Evolutionary conservation across 2,797 vertebrate genomes (phyloP), one percentile per base, ranked within the genome.

Genomic region (Falco berigora): DNA sequence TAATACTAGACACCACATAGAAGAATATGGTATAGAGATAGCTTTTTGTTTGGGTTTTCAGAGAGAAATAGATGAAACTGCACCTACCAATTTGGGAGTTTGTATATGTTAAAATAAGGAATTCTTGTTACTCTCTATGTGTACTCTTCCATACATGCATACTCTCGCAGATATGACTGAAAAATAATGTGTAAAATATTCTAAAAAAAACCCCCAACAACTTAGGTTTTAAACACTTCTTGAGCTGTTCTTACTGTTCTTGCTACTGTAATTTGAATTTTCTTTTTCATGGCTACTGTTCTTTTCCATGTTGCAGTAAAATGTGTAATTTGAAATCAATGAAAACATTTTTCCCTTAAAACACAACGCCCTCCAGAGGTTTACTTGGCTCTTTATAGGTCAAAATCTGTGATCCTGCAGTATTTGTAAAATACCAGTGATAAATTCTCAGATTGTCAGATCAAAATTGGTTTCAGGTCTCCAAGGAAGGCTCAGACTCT

Each of bases 391-490:
- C 72, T 89, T 36, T 96, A 83, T 80, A 66, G 34, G 88, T 95
- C 78, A 95, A 95, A 95, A 94, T 97, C 92, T 96, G 64, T 66
- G 96, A 97, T 96, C 97, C 93, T 97, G 94, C 73, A 98, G 96
- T 97, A 96, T 97, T 98, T 94, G 90, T 95, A 97, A 97, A 97
- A 95, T 97, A 97, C 89, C 66, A 90, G 53, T 87, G 81, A 92
- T 96, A 96, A 97, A 96, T 98, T 98, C 92, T 97, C 93, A 89
- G 88, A 95, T 85, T 96, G 96, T 98, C 97, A 97, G 95, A 96
- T 96, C 79, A 97, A 98, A 98, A 98, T 98, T 98, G 97, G 95
- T 98, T 98, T 98, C 95, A 95, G 38, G 82, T 97, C 97, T 98
- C 97, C 77, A 90, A 98, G 97, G 98, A 97, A 78, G 79, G 78